These are phyloP conservation scores for Clarias platycephalus DNA, from an alignment of 2,797 vertebrate genomes.

Conservation along the genomic window DNA sequence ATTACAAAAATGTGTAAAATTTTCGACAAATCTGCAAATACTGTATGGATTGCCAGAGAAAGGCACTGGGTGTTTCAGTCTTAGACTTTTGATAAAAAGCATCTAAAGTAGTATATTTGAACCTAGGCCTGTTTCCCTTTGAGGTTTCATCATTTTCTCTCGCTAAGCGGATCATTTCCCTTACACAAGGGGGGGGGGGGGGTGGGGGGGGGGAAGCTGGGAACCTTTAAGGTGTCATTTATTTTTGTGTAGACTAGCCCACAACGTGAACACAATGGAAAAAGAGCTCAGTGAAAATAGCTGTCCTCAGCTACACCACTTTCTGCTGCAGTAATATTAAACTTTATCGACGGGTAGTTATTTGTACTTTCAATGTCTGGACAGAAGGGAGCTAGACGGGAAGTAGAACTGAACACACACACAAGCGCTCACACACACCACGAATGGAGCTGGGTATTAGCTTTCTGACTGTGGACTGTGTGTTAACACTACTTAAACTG, in stretches of 20 bases:
- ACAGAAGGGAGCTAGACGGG: neutral
- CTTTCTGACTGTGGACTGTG: slow-evolving; percentile 4
- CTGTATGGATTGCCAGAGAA: neutral
- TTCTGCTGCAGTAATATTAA: slow-evolving; percentile 24
- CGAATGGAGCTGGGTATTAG: neutral
- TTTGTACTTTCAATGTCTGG: slow-evolving; percentile 10
- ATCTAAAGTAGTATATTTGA: neutral
- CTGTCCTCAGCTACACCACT: neutral
- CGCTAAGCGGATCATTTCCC: slow-evolving; percentile 1
- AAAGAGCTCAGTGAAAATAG: neutral
- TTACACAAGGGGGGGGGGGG: neutral
- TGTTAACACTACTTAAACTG: neutral
- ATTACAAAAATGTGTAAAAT: neutral
- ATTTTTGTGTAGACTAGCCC: slow-evolving; percentile 3
- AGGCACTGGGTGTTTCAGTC: neutral
- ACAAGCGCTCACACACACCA: neutral
- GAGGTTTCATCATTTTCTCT: neutral
- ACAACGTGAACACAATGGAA: slow-evolving; percentile 9
- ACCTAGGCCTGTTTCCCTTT: neutral
- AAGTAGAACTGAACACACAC: neutral
- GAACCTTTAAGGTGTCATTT: slow-evolving; percentile 17
- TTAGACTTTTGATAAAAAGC: neutral
- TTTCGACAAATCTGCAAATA: neutral
- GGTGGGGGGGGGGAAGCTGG: neutral
- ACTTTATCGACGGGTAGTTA: neutral